Conservation (phyloP, 2,888 invertebrate species). For the Hofmannophila pseudospretella region DNA sequence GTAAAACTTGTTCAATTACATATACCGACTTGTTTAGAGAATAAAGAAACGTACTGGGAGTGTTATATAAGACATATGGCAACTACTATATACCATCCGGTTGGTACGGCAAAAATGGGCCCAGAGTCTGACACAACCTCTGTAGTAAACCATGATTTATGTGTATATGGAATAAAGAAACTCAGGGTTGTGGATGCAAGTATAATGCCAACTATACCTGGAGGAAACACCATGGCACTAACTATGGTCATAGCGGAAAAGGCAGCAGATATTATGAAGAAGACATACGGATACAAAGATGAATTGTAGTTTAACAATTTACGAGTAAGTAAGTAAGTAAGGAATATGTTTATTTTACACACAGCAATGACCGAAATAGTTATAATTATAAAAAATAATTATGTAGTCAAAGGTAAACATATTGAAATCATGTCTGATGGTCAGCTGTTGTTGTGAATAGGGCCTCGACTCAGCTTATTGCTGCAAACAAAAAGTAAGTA, state of each 20-base stretch:
- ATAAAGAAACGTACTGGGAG: conserved; percentile 70
- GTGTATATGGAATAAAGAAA: conserved; percentile 72
- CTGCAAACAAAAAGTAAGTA: too few species aligned
- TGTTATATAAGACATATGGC: conserved; percentile 76
- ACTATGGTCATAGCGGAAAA: conserved; percentile 72
- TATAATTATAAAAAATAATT: too few species aligned
- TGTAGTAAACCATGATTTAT: conserved; percentile 70
- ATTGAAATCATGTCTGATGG: too few species aligned
- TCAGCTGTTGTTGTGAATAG: too few species aligned
- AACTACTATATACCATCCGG: conserved; percentile 81
- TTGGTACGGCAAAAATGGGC: conserved; percentile 85
- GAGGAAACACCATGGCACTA: conserved; percentile 78
- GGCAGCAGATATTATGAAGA: conserved; percentile 59
- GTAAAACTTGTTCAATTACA: conserved; percentile 41
- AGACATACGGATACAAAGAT: conserved; percentile 22
- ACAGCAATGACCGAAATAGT: too few species aligned
- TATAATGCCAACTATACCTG: conserved; percentile 71
- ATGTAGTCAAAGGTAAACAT: too few species aligned
- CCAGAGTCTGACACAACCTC: conserved; percentile 46
- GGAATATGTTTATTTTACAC: too few species aligned
- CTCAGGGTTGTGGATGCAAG: conserved; percentile 72
- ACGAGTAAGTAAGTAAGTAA: too few species aligned
- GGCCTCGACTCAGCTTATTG: too few species aligned
- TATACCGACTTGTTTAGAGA: conserved; percentile 45
- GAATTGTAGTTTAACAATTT: too few species aligned